phyloP scores from a whole-genome alignment of 2,113 vertebrate genomes.

The Ariopsis seemanni region DNA sequence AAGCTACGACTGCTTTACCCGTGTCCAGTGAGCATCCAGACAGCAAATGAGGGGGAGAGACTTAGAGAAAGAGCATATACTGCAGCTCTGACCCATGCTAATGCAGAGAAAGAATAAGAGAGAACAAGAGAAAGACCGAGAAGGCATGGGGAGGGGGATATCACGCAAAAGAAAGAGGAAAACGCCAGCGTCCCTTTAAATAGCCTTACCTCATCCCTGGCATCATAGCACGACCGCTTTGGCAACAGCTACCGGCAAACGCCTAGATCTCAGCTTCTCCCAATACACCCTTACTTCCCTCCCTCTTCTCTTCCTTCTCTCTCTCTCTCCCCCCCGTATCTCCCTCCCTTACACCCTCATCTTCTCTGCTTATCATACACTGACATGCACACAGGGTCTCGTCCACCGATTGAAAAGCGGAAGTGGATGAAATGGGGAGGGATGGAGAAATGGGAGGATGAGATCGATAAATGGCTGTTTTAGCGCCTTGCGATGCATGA shows the following conservation, averaged over 20 bases:
- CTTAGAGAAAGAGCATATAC: constrained; percentile 22
- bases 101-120: constrained; percentile 22
- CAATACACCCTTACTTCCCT: constrained; percentile 15
- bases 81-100: constrained; percentile 48
- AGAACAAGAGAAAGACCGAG: constrained; percentile 9
- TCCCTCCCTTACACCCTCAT: constrained; percentile 52
- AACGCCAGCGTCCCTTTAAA: neutral
- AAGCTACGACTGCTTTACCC: constrained; percentile 38
- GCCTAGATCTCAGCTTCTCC: constrained; percentile 28
- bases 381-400: constrained; percentile 37
- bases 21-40: constrained; percentile 44
- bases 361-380: constrained; percentile 29
- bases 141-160: neutral
- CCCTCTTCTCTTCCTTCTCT: neutral
- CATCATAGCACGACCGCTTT: constrained; percentile 52
- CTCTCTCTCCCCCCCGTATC: constrained; percentile 42
- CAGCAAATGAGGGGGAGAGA: constrained; percentile 34
- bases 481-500: constrained; percentile 38
- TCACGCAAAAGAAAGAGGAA: constrained; percentile 19
- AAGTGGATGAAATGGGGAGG: constrained; percentile 35
- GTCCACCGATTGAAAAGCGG: constrained; percentile 34
- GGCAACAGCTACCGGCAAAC: constrained; percentile 63
- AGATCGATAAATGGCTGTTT: constrained; percentile 60
- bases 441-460: constrained; percentile 51
- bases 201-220: constrained; percentile 66